These are phyloP conservation scores for Dicycla oo DNA, from an alignment of 2,888 invertebrate genomes.

Conservation along the genomic window DNA sequence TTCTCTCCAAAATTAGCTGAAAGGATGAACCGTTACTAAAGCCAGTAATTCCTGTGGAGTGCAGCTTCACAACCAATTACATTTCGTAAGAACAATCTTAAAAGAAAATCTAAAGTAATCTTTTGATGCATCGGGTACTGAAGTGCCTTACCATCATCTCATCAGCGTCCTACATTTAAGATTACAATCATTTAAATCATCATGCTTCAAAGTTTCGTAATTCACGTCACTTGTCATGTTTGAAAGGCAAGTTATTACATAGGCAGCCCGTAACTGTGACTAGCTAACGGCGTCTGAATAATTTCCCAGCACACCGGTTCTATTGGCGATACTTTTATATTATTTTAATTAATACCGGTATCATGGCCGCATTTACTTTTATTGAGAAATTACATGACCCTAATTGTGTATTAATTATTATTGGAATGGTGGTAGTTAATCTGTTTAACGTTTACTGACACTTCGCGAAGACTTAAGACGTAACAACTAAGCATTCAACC, in stretches of 20 bases:
- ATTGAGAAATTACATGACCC: slow-evolving; percentile 46
- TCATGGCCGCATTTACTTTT: slow-evolving; percentile 46
- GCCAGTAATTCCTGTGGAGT: neutral
- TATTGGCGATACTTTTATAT: slow-evolving; percentile 40
- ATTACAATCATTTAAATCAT: slow-evolving; percentile 44
- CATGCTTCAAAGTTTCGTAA: slow-evolving; percentile 50
- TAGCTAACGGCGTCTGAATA: slow-evolving; percentile 54
- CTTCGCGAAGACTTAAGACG: slow-evolving; percentile 24
- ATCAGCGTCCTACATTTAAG: slow-evolving; percentile 30
- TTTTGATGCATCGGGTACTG: slow-evolving; percentile 26
- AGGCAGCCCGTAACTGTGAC: slow-evolving; percentile 43
- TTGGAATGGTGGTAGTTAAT: slow-evolving; percentile 44
- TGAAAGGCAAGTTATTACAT: slow-evolving; percentile 60
- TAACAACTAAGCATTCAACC: slow-evolving; percentile 12
- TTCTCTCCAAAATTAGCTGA: slow-evolving; percentile 21
- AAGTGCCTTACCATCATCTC: slow-evolving; percentile 36
- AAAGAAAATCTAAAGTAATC: slow-evolving; percentile 37
- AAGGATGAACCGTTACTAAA: slow-evolving; percentile 14
- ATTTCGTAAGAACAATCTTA: slow-evolving; percentile 29
- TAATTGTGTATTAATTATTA: slow-evolving; percentile 43
- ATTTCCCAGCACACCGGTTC: slow-evolving; percentile 63
- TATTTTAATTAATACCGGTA: slow-evolving; percentile 52
- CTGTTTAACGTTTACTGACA: slow-evolving; percentile 56
- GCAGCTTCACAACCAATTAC: neutral
- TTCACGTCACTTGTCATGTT: slow-evolving; percentile 47